Evolutionary conservation across 2,113 vertebrate species (phyloP).

Genomic region (Periophthalmodon schlosseri): DNA sequence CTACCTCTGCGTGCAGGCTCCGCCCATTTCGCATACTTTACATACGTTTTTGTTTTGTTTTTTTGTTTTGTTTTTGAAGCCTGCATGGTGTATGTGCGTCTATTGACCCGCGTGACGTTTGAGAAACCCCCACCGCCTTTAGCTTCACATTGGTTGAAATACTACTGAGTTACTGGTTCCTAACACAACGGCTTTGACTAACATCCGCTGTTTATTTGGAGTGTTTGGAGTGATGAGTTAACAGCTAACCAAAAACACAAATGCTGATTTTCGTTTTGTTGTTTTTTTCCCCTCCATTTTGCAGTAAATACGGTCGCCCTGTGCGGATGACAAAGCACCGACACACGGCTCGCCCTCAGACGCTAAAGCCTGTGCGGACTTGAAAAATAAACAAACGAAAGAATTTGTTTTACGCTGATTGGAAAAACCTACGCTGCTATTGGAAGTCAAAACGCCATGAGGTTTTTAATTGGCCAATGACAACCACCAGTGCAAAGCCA

Average conservation of each 20-base stretch:
- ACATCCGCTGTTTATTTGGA: conserved; percentile 34
- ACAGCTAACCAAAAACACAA: conserved; percentile 25
- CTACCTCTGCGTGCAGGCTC: conserved; percentile 82
- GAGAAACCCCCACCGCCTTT: conserved; percentile 46
- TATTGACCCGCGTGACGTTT: conserved; percentile 65
- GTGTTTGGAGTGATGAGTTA: conserved; percentile 36
- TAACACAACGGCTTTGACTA: conserved; percentile 52
- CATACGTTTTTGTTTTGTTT: conserved; percentile 31
- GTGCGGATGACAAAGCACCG: conserved; percentile 77
- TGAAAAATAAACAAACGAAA: conserved; percentile 3
- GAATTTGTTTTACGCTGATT: conserved; percentile 9
- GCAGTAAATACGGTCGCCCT: conserved; percentile 87
- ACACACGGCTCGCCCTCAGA: conserved; percentile 65
- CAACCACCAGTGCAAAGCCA: conserved; percentile 44
- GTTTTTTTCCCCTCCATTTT: conserved; percentile 82
- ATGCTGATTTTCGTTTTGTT: conserved; percentile 70
- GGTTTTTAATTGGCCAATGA: conserved; percentile 55
- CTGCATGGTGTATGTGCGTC: conserved; percentile 69
- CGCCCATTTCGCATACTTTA: conserved; percentile 52
- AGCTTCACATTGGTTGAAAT: conserved; percentile 50
- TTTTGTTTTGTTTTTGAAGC: conserved; percentile 44
- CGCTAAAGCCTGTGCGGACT: conserved; percentile 42
- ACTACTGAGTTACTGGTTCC: conserved; percentile 79
- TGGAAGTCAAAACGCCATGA: conserved; percentile 82
- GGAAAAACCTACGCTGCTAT: conserved; percentile 69